Evolutionary conservation across 2,888 invertebrate species (phyloP), one percentile per base, ranked within the genome.

Genomic region (Ypsolopha sequella): DNA sequence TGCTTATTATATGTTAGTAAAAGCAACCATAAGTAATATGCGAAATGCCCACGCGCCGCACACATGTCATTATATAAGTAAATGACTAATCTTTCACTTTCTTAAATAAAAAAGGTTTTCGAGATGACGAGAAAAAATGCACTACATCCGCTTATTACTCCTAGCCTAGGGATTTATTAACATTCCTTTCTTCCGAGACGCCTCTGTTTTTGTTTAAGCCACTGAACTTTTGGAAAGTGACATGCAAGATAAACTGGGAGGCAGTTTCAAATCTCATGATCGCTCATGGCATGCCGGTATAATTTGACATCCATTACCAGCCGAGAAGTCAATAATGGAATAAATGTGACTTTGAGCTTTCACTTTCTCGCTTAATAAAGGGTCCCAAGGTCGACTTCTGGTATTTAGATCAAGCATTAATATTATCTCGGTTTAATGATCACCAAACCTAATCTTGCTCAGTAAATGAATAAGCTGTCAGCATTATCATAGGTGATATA

Each of bases 291-390:
- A 55, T 52, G 56, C 56, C 56, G 53, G 56, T 58, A 58, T 60
- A 66, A 64, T 66, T 64, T 65, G 62, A 63, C 60, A 63, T 61
- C 60, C 59, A 67, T 68, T 65, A 68, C 59, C 36, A 51, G 52
- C 52, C 55, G 58, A 59, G 55, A 60, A 59, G 60, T 66, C 58
- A 61, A 65, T 62, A 64, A 64, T 65, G 57, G 51, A 50, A 65
- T 59, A 61, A 59, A 59, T 58, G 58, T 58, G 11, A 36, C 36
- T 39, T 6, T 39, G 54, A 56, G 67, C 80, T 82, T 81, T 82
- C 79, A 79, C 82, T 81, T 74, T 77, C 68, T 60, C 62, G 55
- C 7, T 36, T 68, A 68, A 74, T 71, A 75, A 78, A 80, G 76
- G 77, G 76, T 69, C 58, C 64, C 74, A 76, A 78, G 79, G 76